Percentiles rank a stretch among this genome's conserved stretches.
Evolutionary conservation across 1,140 invertebrate species (phyloP).

Genomic region (Probaryconus sp.): DNA sequence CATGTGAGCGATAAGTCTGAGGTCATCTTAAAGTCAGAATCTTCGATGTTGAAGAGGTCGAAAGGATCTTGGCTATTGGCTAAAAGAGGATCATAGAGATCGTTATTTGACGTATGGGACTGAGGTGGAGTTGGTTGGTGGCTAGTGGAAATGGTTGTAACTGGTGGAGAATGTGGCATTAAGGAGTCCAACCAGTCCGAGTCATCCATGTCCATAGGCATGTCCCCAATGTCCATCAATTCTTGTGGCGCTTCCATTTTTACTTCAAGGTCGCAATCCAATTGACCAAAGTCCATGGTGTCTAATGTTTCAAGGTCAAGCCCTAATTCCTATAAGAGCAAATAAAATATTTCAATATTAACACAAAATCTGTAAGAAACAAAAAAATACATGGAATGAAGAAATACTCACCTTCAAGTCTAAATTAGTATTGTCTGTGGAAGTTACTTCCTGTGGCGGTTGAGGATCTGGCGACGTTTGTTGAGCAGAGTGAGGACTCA

Average conservation of each 20-base stretch:
- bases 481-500: conserved; percentile 71
- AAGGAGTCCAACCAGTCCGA: conserved; percentile 86
- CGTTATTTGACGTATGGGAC: conserved; percentile 70
- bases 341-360: background rate
- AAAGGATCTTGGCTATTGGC: conserved; percentile 82
- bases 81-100: conserved; percentile 82
- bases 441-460: conserved; percentile 75
- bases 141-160: conserved; percentile 59
- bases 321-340: conserved; percentile 77
- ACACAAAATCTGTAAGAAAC: no score
- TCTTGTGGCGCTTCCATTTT: conserved; percentile 74
- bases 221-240: conserved; percentile 76
- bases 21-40: conserved; percentile 82
- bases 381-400: no score
- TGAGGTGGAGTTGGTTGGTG: conserved; percentile 64
- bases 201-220: conserved; percentile 85
- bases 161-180: conserved; percentile 75
- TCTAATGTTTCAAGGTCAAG: conserved; percentile 79
- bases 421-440: conserved; percentile 74
- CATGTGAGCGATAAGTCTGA: conserved; percentile 79
- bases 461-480: conserved; percentile 74
- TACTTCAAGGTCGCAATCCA: conserved; percentile 77
- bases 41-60: conserved; percentile 85
- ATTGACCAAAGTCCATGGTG: conserved; percentile 80
- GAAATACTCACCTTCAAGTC: conserved; percentile 70